Conservation (phyloP, 2,888 invertebrate genomes). For the Gerris lacustris region DNA sequence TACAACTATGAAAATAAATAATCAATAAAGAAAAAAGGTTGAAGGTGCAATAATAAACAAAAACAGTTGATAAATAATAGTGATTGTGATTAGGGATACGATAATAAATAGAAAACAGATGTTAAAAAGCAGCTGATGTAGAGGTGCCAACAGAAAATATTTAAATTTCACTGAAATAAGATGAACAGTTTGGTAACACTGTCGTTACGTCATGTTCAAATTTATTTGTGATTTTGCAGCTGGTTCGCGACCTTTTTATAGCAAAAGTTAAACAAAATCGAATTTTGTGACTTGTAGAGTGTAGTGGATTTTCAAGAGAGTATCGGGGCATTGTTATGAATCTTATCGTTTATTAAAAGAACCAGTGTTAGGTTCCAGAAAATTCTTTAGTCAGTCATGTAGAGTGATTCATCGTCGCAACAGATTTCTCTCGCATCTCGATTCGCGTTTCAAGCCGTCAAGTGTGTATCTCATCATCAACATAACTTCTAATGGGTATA, state of each 20-base stretch:
- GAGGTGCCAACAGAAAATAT: neutral
- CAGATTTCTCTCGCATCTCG: too few species aligned
- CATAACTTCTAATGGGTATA: constrained; percentile 25
- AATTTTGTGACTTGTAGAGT: neutral
- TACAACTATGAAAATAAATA: too few species aligned
- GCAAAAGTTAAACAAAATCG: neutral
- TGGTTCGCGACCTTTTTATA: neutral
- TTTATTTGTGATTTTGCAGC: constrained; percentile 1
- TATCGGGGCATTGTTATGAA: neutral
- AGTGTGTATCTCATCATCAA: too few species aligned
- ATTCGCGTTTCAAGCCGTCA: too few species aligned
- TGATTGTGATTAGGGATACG: too few species aligned
- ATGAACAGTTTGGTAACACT: neutral
- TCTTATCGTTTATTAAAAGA: neutral
- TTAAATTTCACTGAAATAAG: neutral
- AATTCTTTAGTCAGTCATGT: neutral
- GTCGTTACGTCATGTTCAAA: neutral
- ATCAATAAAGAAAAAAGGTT: too few species aligned
- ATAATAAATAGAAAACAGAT: too few species aligned
- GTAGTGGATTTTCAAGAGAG: neutral
- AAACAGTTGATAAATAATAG: too few species aligned
- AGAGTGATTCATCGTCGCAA: neutral
- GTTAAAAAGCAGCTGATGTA: too few species aligned
- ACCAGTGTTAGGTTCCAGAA: neutral
- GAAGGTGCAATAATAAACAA: too few species aligned